Conservation (phyloP, 2,888 invertebrate species). For the Anthrax anthrax region DNA sequence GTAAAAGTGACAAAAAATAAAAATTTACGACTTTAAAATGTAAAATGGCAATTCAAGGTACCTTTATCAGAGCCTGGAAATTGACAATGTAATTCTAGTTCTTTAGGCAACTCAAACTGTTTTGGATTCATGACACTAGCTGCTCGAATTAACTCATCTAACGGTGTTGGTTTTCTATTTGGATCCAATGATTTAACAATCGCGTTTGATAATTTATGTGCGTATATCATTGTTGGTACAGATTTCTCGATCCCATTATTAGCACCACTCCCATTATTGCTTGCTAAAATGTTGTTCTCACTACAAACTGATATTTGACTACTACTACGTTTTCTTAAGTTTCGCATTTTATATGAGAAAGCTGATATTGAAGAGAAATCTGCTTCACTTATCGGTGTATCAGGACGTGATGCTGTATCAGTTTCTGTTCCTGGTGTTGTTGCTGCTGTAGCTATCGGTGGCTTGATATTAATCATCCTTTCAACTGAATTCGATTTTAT, state of each 20-base stretch:
- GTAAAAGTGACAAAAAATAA: not conserved
- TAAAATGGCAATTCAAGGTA: constrained; percentile 21
- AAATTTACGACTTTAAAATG: too few species aligned
- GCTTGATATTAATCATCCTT: constrained; percentile 17
- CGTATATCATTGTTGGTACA: constrained; percentile 12
- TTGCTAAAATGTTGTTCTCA: constrained; percentile 18
- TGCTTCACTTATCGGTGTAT: constrained; percentile 23
- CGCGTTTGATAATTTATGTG: constrained; percentile 22
- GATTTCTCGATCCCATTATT: constrained; percentile 17
- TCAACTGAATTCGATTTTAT: constrained; percentile 24
- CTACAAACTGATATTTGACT: constrained; percentile 24
- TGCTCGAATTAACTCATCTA: constrained; percentile 67
- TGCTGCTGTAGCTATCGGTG: constrained; percentile 26
- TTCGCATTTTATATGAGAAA: constrained; percentile 35
- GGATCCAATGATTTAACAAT: constrained; percentile 29
- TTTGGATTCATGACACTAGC: constrained; percentile 76
- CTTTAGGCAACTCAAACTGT: constrained; percentile 76
- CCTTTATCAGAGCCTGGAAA: constrained; percentile 76
- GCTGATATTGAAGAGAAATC: constrained; percentile 15
- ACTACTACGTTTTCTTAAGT: constrained; percentile 30
- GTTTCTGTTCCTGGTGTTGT: constrained; percentile 10
- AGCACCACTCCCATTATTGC: not conserved
- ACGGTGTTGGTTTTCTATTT: constrained; percentile 41
- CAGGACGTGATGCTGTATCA: constrained; percentile 21
- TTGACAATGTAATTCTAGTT: constrained; percentile 57